Evolutionary conservation across 2,888 invertebrate genomes (phyloP).

Genomic region (Microplitis manilae): DNA sequence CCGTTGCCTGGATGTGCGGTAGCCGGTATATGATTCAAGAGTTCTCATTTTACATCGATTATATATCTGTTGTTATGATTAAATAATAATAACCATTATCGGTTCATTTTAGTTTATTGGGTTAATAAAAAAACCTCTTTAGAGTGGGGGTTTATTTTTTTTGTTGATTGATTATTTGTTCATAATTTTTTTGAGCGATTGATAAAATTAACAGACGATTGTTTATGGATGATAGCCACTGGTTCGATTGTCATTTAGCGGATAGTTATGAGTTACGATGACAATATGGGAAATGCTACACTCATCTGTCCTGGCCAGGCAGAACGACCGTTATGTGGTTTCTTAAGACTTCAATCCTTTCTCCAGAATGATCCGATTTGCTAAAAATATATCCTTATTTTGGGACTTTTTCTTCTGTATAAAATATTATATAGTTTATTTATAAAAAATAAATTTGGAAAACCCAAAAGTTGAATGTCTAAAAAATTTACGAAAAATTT

Average conservation of each 20-base stretch:
- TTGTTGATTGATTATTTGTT: not conserved
- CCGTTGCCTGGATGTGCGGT: constrained; percentile 38
- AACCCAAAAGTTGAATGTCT: no score
- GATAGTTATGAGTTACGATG: constrained; percentile 58
- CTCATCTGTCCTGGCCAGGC: constrained; percentile 69
- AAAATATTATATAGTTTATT: not conserved
- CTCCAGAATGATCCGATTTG: constrained; percentile 40
- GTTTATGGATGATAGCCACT: constrained; percentile 33
- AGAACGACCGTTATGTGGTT: constrained; percentile 66
- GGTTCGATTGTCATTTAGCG: constrained; percentile 36
- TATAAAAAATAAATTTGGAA: no score
- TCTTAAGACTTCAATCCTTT: constrained; percentile 23
- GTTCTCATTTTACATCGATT: constrained; percentile 25
- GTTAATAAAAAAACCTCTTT: no score
- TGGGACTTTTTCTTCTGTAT: not conserved
- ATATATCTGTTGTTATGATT: not conserved
- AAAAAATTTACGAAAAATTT: no score
- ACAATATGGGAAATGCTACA: constrained; percentile 67
- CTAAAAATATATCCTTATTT: constrained; percentile 11
- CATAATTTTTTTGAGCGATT: not conserved
- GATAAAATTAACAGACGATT: not conserved
- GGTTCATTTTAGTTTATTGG: not conserved
- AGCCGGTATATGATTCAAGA: constrained; percentile 25
- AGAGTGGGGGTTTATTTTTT: not conserved
- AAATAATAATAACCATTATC: not conserved